phyloP scores from a whole-genome alignment of 2,113 vertebrate genomes.

The Chiloscyllium plagiosum region DNA sequence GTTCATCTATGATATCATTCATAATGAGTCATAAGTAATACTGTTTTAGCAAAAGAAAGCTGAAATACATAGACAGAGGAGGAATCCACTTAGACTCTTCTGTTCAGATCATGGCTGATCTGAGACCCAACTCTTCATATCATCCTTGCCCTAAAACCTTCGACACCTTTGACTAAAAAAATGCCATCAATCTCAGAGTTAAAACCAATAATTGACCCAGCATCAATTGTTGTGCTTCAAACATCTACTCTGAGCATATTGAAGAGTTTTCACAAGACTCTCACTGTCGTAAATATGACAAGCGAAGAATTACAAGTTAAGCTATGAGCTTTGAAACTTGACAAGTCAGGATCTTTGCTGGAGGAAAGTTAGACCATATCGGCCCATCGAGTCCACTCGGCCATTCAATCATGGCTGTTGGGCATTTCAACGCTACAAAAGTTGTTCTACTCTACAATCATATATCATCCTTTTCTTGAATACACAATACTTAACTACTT shows the following conservation, averaged over 20 bases:
- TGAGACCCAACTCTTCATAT: background rate
- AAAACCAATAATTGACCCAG: background rate
- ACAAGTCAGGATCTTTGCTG: background rate
- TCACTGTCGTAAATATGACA: background rate
- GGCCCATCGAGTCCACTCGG: no score
- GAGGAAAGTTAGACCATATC: no score
- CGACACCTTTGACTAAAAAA: background rate
- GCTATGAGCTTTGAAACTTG: background rate
- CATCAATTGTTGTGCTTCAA: background rate
- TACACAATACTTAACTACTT: background rate
- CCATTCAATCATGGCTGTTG: no score
- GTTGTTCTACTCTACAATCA: background rate
- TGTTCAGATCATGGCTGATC: background rate
- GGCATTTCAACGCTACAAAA: no score
- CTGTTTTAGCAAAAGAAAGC: background rate
- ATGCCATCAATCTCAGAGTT: background rate
- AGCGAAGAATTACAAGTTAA: background rate
- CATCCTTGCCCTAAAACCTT: no score
- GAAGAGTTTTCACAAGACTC: background rate
- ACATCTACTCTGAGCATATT: no score
- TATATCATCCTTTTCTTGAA: background rate
- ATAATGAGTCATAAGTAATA: background rate
- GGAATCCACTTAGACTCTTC: background rate
- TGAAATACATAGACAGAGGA: background rate
- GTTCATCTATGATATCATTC: background rate